phyloP scores from a whole-genome alignment of 2,797 vertebrate species.

The Pseudopleuronectes americanus region DNA sequence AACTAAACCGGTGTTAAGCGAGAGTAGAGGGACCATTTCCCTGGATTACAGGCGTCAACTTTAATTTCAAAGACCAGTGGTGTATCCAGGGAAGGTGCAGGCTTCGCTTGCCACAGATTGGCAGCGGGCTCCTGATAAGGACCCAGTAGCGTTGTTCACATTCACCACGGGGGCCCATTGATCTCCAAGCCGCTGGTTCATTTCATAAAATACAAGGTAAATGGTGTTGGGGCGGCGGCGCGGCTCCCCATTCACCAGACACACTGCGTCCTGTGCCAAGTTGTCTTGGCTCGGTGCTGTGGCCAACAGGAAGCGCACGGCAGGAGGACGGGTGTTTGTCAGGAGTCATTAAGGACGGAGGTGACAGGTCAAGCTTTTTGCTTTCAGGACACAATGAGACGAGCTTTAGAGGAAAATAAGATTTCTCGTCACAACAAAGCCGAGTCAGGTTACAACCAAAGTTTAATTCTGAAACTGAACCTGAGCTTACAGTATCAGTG shows the following conservation, averaged over 20 bases:
- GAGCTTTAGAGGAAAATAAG: conserved; percentile 42
- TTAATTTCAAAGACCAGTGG: conserved; percentile 91
- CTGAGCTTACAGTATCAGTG: conserved; percentile 67
- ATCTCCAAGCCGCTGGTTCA: conserved; percentile 80
- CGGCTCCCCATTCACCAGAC: conserved; percentile 69
- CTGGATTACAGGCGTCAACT: conserved; percentile 87
- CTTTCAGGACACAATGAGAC: conserved; percentile 41
- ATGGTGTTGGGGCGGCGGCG: conserved; percentile 59
- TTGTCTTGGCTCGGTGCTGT: conserved; percentile 52
- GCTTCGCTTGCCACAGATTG: conserved; percentile 84
- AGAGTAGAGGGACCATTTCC: conserved; percentile 85
- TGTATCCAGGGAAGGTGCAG: conserved; percentile 85
- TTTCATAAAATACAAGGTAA: conserved; percentile 78
- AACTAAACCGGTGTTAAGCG: conserved; percentile 87
- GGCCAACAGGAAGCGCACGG: conserved; percentile 68
- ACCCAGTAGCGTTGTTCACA: conserved; percentile 70
- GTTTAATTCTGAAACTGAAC: conserved; percentile 31
- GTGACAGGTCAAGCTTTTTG: conserved; percentile 76
- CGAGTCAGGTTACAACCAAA: conserved; percentile 13
- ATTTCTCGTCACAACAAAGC: conserved; percentile 59
- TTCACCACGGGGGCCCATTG: conserved; percentile 79
- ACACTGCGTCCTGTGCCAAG: conserved; percentile 63
- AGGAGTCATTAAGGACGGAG: conserved; percentile 76
- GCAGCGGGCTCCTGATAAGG: conserved; percentile 81
- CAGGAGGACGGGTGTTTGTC: conserved; percentile 78